phyloP scores from a whole-genome alignment of 2,797 vertebrate genomes.

The Sternotherus odoratus region DNA sequence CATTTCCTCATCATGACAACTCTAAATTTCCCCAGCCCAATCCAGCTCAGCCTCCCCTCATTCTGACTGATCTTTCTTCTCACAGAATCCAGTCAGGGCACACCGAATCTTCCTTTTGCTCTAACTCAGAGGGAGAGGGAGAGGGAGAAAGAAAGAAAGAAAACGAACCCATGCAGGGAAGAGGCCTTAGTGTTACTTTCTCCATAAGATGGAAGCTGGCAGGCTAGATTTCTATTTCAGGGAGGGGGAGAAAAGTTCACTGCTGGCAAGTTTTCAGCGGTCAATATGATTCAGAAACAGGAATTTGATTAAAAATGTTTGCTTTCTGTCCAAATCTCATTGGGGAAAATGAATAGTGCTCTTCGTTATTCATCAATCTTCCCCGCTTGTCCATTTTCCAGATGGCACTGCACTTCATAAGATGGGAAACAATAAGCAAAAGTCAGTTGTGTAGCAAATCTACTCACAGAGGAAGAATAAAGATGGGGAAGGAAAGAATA shows the following conservation, averaged over 20 bases:
- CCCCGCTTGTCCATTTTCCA: conserved; percentile 70
- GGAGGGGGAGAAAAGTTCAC: not conserved
- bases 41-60: not conserved
- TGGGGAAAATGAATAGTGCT: conserved; percentile 66
- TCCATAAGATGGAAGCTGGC: conserved; percentile 14
- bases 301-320: conserved; percentile 76
- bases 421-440: conserved; percentile 66
- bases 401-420: conserved; percentile 51
- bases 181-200: not conserved
- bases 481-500: not conserved
- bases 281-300: conserved; percentile 68
- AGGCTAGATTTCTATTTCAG: not conserved
- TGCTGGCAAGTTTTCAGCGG: conserved; percentile 63
- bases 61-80: rapidly evolving
- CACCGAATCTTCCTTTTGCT: not conserved
- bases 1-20: rapidly evolving
- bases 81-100: not conserved
- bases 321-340: conserved; percentile 68
- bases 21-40: not conserved
- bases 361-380: conserved; percentile 69
- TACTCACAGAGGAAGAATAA: conserved; percentile 50
- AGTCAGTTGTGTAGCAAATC: conserved; percentile 63
- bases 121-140: not conserved
- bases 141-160: too few species aligned
- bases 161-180: not conserved